Evolutionary conservation across 2,797 vertebrate genomes (phyloP).

Genomic region (Labroides dimidiatus): DNA sequence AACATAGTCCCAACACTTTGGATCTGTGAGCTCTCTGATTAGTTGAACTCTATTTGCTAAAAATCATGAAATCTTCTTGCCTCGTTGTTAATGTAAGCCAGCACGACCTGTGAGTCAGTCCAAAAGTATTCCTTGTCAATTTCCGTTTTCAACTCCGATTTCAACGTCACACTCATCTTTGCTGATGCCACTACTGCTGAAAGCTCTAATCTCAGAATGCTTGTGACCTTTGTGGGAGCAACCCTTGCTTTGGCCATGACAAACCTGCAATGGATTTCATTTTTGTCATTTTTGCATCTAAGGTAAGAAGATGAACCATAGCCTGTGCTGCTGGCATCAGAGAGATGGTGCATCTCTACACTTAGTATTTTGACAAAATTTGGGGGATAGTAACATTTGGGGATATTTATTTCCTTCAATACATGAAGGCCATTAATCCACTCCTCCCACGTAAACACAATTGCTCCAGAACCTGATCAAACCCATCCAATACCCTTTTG

Average conservation of each 20-base stretch:
- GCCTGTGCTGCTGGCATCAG: neutral
- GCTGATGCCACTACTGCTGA: too few relatives aligned
- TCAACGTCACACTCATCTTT: neutral
- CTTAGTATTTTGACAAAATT: neutral
- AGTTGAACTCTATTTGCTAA: too few relatives aligned
- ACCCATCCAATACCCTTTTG: neutral
- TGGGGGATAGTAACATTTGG: neutral
- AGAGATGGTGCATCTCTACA: neutral
- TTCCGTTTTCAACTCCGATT: too few relatives aligned
- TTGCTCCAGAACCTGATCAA: neutral
- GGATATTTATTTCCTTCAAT: neutral
- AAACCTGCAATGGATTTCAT: neutral
- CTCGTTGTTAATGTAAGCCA: too few relatives aligned
- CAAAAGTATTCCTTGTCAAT: too few relatives aligned
- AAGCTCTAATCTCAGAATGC: too few relatives aligned
- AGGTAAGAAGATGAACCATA: neutral
- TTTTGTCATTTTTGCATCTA: neutral
- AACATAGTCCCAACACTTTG: too few relatives aligned
- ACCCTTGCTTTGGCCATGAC: constrained; percentile 1
- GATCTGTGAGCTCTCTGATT: too few relatives aligned
- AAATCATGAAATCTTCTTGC: too few relatives aligned
- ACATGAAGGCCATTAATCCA: neutral
- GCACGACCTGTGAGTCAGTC: too few relatives aligned
- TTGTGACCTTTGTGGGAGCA: too few relatives aligned
- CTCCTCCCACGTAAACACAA: neutral